These are phyloP conservation scores for Drosophila phalerata DNA, from an alignment of 2,888 invertebrate genomes.

Conservation along the genomic window DNA sequence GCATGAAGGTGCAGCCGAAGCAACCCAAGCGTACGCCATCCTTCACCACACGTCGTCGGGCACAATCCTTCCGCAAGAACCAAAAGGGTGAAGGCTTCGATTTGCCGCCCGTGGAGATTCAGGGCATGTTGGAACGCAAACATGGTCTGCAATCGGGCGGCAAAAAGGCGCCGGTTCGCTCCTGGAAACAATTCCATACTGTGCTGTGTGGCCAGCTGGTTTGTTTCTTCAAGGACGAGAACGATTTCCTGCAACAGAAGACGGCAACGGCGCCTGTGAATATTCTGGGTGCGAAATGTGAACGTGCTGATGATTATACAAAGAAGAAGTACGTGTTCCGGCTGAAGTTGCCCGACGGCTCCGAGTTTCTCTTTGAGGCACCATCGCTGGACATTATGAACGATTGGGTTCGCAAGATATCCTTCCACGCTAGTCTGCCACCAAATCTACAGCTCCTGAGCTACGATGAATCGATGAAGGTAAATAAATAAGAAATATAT, in stretches of 20 bases:
- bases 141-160: constrained; percentile 97
- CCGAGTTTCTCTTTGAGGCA: constrained; percentile 96
- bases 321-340: constrained; percentile 98
- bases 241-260: constrained; percentile 94
- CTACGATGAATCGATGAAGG: constrained; percentile 90
- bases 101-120: constrained; percentile 96
- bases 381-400: constrained; percentile 90
- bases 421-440: constrained; percentile 96
- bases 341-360: constrained; percentile 94
- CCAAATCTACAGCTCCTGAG: constrained; percentile 95
- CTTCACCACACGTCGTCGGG: constrained; percentile 95
- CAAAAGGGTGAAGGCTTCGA: constrained; percentile 87
- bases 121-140: constrained; percentile 96
- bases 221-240: constrained; percentile 98
- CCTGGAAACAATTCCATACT: constrained; percentile 98
- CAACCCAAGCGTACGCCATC: constrained; percentile 96
- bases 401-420: constrained; percentile 96
- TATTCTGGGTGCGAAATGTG: constrained; percentile 92
- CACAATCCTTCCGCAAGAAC: constrained; percentile 93
- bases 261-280: constrained; percentile 95
- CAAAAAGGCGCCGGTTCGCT: constrained; percentile 96
- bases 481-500: constrained; percentile 58
- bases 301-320: constrained; percentile 96
- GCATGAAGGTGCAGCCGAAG: constrained; percentile 94
- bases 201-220: constrained; percentile 98